Evolutionary conservation across 1,140 invertebrate species (phyloP).

Genomic region (Phocides pigmalion): DNA sequence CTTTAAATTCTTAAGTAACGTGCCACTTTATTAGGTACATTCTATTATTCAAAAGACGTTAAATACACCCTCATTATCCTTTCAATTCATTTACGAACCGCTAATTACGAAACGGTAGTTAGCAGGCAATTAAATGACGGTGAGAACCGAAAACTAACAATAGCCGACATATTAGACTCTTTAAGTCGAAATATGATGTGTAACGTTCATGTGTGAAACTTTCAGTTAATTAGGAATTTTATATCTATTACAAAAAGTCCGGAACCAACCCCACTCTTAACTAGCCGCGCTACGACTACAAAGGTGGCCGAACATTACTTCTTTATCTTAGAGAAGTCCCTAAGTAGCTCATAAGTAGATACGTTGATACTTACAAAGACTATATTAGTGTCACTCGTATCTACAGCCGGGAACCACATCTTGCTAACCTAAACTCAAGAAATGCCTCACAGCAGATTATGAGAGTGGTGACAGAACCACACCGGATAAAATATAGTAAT

Average conservation of each 20-base stretch:
- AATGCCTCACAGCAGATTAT: too few species aligned
- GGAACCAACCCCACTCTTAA: too few species aligned
- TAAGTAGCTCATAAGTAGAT: too few species aligned
- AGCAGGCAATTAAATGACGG: slow-evolving; percentile 69
- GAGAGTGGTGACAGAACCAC: too few species aligned
- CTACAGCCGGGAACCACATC: too few species aligned
- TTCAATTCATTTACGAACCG: slow-evolving; percentile 67
- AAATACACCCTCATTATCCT: slow-evolving; percentile 63
- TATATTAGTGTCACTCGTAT: too few species aligned
- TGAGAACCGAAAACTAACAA: slow-evolving; percentile 78
- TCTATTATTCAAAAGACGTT: slow-evolving; percentile 64
- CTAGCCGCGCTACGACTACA: too few species aligned
- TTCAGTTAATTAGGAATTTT: slow-evolving; percentile 34
- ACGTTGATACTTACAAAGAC: too few species aligned
- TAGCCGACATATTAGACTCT: slow-evolving; percentile 51
- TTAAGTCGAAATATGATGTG: slow-evolving; percentile 50
- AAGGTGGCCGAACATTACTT: too few species aligned
- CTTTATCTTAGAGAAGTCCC: too few species aligned
- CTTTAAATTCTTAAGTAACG: slow-evolving; percentile 44
- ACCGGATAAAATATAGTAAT: too few species aligned
- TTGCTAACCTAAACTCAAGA: too few species aligned
- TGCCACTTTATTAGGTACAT: slow-evolving; percentile 53
- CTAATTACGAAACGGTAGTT: slow-evolving; percentile 71
- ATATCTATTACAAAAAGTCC: slow-evolving; percentile 20
- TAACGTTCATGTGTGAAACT: slow-evolving; percentile 43